Base-by-base conservation (phyloP, 2,888 invertebrate genomes). In the Nomada ferruginata region DNA sequence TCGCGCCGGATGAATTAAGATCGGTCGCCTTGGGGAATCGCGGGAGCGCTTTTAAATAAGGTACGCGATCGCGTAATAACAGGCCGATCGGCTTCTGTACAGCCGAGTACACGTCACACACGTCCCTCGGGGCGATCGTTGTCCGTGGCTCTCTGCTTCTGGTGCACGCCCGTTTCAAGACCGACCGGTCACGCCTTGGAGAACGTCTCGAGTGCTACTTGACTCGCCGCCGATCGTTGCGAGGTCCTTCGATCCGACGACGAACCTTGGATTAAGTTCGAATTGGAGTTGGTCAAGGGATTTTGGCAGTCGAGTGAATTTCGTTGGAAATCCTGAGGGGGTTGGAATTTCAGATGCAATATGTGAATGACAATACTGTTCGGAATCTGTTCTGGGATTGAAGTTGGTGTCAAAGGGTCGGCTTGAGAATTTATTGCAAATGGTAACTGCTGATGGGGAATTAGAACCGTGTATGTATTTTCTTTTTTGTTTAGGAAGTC, bases 21-120 rank as follows among this genome's bases (percentile, higher is more conserved):
- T 65, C 64, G 42, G 63, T 77, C 77, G 82, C 82, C 82, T 73
- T 47, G 15, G 63, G 83, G 71, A 75, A 70, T 71, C 65, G 53
- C 66, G 59, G 61, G 52, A 44, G 63, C 63, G 66, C 65, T 77
- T 80, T 87, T 89, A 85, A 89, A 85, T 85, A 88, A 87, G 87
- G 85, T 82, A 83, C 73, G 82, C 79, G 86, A 87, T 86, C 86
- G 79, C 80, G 87, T 88, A 89, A 89, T 89, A 89, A 89, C 88
- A 89, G 86, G 83, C 85, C 75, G 89, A 89, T 87, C 84, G 76
- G 89, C 88, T 89, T 86, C 88, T 78, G 85, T 80, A 65, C 71
- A 57, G 36, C 42, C 23, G 70, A 13, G 50, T 50, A 13, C 68
- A 52, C 74, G 69, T 80, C 81, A n/a, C 66, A 23, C 29, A 11